Base-by-base conservation (phyloP, 2,888 invertebrate species). In the Acleris literana region DNA sequence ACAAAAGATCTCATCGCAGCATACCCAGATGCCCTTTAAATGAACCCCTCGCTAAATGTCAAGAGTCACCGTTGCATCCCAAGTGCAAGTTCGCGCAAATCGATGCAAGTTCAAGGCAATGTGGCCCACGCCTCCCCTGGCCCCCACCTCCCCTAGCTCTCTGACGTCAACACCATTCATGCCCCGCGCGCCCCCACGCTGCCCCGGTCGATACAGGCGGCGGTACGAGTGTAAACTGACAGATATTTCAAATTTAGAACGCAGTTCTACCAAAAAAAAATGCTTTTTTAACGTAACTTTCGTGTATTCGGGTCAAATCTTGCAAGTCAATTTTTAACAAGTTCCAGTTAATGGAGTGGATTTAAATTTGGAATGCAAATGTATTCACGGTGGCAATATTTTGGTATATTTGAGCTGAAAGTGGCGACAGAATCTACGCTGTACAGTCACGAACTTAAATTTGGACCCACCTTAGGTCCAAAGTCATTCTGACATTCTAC, bases 91-190 rank as follows among this genome's bases (percentile, higher is more conserved):
- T 64, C 71, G 68, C 61, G 61, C 70, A 55, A 72, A 78, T 80
- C 80, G 75, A 80, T 79, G 74, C 77, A 79, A 77, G 80, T 79
- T 80, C 80, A 80, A 79, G 80, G 78, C 71, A 62, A 17, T 16
- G 55, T 44, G 57, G n/a, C 56, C 51, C 49, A 62, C 49, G 11
- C 58, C 43, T 49, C 16, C 58, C 43, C 60, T 39, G 3, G 43
- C 39, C 13, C 29, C 56, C 48, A n/a, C 46, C 46, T 6, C 57
- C 9, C 9, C 29, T 1, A 29, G 18, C 17, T 18, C 54, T 54
- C 64, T 64, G 64, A 64, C 64, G 64, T 64, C 64, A 64, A 64
- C 55, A 43, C 64, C 64, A 64, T 64, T 64, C 64, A 64, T 64
- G 16, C 59, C 58, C 51, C 52, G 18, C 20, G 33, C 33, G 33